Evolutionary conservation across 2,113 vertebrate species (phyloP).

Genomic region (Strigops habroptila): DNA sequence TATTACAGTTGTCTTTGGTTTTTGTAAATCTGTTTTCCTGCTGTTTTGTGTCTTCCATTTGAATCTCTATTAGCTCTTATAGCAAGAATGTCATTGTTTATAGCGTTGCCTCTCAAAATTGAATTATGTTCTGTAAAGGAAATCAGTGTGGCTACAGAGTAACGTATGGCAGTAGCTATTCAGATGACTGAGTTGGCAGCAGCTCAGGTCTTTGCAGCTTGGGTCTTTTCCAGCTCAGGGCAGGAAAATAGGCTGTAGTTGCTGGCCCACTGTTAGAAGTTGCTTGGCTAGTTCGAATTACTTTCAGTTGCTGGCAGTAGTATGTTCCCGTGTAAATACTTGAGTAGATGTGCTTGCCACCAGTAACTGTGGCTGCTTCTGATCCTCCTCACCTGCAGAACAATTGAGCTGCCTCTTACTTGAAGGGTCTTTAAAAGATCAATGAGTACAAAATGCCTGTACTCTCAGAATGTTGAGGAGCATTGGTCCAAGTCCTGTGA

Average conservation of each 20-base stretch:
- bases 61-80: neutral
- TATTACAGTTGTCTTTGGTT: neutral
- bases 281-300: neutral
- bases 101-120: neutral
- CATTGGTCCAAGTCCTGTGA: neutral
- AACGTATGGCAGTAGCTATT: neutral
- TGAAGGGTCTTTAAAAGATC: neutral
- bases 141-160: neutral
- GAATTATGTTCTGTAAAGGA: neutral
- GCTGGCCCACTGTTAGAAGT: neutral
- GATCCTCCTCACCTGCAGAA: neutral
- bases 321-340: neutral
- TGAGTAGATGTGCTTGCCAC: neutral
- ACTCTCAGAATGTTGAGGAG: neutral
- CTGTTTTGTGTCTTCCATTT: neutral
- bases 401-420: neutral
- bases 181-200: neutral
- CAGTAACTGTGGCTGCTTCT: accelerated
- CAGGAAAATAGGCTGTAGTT: neutral
- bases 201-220: accelerated
- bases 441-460: neutral
- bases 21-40: neutral
- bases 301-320: neutral
- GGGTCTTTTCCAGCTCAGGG: too few relatives aligned
- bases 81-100: neutral